Base-by-base conservation (phyloP, 35 echinoderm and acorn worm species). In the Ophiothrix spiculata region DNA sequence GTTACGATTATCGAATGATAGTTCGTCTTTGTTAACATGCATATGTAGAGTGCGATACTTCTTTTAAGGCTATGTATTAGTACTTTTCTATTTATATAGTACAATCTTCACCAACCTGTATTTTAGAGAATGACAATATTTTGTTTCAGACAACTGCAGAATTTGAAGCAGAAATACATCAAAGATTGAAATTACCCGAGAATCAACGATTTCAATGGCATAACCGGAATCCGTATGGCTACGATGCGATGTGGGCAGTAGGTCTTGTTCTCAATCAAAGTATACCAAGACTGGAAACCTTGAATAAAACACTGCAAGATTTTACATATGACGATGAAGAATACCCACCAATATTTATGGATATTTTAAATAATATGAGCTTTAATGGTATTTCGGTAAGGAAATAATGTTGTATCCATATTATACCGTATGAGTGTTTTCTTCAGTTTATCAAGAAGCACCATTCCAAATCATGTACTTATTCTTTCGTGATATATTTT, bases 201-300 rank as follows among this genome's bases (percentile, higher is more conserved):
- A 82, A 92, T 36, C 0, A 38, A 29, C 33, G 31, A 31, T 87
- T 88, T 28, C 74, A 32, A 28, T 83, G 35, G 39, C 87, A 87
- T 37, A 81, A 56, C 35, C 86, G 83, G 17, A 85, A 79, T 4
- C 75, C 90, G 16, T 91, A 88, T 64, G 93, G 89, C 15, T 95
- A 95, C 64, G 93, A 95, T 69, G 74, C 93, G 0, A 84, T 81
- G 36, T 95, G 93, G 93, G 81, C 93, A 35, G 82, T 88, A 32
- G 93, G 89, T 38, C 80, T 95, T 14, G 82, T 86, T 34, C 46
- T 92, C 10, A 87, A 92, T 56, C 56, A 87, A 56, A 39, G 85
- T 21, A 77, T 84, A 23, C 33, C 45, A 32, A 37, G 76, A 0
- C 21, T 92, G 21, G 75, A 92, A 46, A 75, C 83, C n/a, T 6